Base-by-base conservation (phyloP, 2,797 vertebrate genomes). In the Amblyraja radiata region DNA sequence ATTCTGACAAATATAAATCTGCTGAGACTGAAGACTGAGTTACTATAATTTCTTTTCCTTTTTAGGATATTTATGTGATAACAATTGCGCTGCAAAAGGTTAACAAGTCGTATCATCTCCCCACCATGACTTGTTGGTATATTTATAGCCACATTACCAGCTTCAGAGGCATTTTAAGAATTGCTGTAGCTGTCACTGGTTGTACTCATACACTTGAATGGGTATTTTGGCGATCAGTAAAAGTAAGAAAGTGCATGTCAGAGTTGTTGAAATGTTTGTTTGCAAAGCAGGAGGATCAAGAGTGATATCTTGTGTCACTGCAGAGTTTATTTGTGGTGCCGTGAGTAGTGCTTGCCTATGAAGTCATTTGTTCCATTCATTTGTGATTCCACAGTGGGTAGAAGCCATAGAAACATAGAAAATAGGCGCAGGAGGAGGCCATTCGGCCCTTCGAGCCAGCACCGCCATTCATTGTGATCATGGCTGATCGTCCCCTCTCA, bases 211-310 rank as follows among this genome's bases (percentile, higher is more conserved):
- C 71, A 36, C 86, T 32, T 90, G 86, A 71, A 36, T 68, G 28
- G 65, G 16, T 74, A 74, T 65, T 39, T 46, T 91, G 36, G 68
- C 21, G 21, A 74, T 73, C 36, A 73, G 11, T 91, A 39, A 25
- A 54, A 74, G 39, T 39, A 91, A 91, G n/a, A 71, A 54, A 91
- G 63, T n/a, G 28, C 25, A 1, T 8, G 6, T 6, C 39, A 54
- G 71, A 74, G 54, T 92, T 92, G 71, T 74, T 92, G 36, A 92
- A 92, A 92, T 91, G 65, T 74, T 90, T 90, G n/a, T 73, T 74
- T 46, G 18, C 10, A 23, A 91, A 23, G 13, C 39, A 92, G 1
- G 25, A 92, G 90, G 90, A 76, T 92, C 71, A 74, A 46, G 58
- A 74, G 23, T 25, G 39, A n/a, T 1, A 74, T 92, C 36, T 28